Percentiles rank a stretch among this genome's conserved stretches.
These are phyloP conservation scores for Chinchilla lanigera DNA, from an alignment of 2,113 vertebrate genomes.

Conservation along the genomic window DNA sequence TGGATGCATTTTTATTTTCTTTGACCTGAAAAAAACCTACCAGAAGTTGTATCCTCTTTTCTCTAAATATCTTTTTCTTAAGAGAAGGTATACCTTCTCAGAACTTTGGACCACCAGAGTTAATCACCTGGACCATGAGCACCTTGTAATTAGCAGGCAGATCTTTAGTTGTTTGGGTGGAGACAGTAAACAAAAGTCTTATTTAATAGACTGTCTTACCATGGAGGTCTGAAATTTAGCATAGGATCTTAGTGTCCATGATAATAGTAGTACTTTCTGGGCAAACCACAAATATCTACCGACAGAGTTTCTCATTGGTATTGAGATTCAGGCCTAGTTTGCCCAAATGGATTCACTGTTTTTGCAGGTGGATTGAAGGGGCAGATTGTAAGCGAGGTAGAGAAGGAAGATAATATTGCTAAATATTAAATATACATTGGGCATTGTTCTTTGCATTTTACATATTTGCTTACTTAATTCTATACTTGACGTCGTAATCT, in stretches of 20 bases:
- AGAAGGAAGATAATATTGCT: not conserved
- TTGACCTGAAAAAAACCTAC: not conserved
- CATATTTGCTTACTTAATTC: conserved; percentile 18
- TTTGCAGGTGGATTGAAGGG: not conserved
- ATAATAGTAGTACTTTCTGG: not conserved
- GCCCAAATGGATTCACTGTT: not conserved
- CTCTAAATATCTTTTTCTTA: not conserved
- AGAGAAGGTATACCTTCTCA: not conserved
- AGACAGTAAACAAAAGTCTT: not conserved
- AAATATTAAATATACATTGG: not conserved
- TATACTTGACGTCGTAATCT: not conserved
- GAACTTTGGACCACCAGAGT: not conserved
- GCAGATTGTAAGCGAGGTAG: not conserved
- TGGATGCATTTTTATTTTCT: not conserved
- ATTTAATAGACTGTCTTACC: not conserved
- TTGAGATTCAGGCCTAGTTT: not conserved
- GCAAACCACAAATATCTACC: not conserved
- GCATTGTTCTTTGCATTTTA: not conserved
- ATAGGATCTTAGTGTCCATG: not conserved
- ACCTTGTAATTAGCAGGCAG: not conserved
- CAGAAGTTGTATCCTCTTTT: not conserved
- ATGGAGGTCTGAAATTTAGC: conserved; percentile 22
- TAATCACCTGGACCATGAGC: not conserved
- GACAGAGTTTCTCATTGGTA: not conserved
- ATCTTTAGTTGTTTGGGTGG: not conserved